Base-by-base conservation (phyloP, 2,888 invertebrate species). In the Iphiclides podalirius region DNA sequence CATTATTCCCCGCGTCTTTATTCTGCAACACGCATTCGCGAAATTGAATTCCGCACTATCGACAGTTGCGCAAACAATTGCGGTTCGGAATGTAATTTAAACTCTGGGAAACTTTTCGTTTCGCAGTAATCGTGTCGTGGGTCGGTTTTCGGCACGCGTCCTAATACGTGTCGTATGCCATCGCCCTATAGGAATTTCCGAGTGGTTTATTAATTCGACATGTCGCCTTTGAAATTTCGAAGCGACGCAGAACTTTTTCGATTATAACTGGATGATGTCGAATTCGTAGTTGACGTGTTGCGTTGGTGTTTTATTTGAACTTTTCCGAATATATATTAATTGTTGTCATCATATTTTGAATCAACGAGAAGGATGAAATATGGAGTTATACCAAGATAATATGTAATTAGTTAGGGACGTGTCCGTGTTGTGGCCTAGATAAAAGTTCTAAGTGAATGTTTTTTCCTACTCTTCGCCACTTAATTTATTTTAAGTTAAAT, bases 181-280 rank as follows among this genome's bases (percentile, higher is more conserved):
- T 49, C 26, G 23, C 34, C 14, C 26, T 15, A 39, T 49, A 14
- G 49, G 48, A 39, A 44, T 44, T 37, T 26, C 39, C n/a, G n/a
- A 39, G 38, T 12, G 14, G 11, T 38, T 37, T 37, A 39, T 44
- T 17, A 48, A 48, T 41, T 47, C 47, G 33, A 37, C 42, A 48
- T 36, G 20, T 43, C 28, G 35, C 42, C 28, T 26, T 23, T 43
- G 44, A 44, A 34, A 44, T 26, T 43, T 49, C 28, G 16, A 12
- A 13, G 9, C 13, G 8, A 16, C 61, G 60, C 56, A 59, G 76
- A 87, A 86, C 67, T 87, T 86, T 87, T 85, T 84, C 81, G 85
- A 86, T 87, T 85, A 86, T 67, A 67, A 68, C 71, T n/a, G 73
- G 73, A 75, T 79, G 64, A 63, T 75, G 77, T 81, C 81, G 75